Evolutionary conservation across 2,797 vertebrate species (phyloP).

Genomic region (Myripristis murdjan): DNA sequence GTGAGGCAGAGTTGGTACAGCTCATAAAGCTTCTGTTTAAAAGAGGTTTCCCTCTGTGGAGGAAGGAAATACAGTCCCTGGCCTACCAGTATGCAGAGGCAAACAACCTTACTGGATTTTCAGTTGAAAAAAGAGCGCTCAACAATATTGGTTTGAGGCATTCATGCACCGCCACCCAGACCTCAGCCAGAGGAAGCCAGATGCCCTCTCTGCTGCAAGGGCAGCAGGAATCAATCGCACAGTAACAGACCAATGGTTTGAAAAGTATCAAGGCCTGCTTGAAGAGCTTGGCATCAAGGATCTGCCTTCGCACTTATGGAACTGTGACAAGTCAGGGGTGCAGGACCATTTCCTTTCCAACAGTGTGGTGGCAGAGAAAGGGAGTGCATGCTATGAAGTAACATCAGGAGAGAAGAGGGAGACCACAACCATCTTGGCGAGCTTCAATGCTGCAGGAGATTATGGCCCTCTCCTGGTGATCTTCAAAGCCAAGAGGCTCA

Average conservation of each 20-base stretch:
- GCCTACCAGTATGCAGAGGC: conserved; percentile 7
- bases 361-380: background rate
- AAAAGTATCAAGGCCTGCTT: background rate
- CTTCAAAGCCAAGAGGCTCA: conserved; percentile 11
- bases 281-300: conserved; percentile 4
- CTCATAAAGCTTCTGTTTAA: no score
- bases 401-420: conserved; percentile 7
- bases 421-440: background rate
- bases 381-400: conserved; percentile 1
- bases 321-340: conserved; percentile 6
- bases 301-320: background rate
- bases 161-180: background rate
- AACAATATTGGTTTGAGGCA: background rate
- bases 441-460: conserved; percentile 7
- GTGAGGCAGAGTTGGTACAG: no score
- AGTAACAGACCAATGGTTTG: background rate
- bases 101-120: conserved; percentile 11
- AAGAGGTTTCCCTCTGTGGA: no score
- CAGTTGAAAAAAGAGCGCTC: conserved; percentile 3
- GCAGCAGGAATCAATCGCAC: conserved; percentile 1
- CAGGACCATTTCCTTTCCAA: conserved; percentile 16
- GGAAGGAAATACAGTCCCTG: no score
- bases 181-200: conserved; percentile 3
- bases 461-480: background rate
- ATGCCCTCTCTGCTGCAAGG: conserved; percentile 1